These are phyloP conservation scores for Fragum fragum DNA, from an alignment of 2,888 invertebrate species.

Conservation along the genomic window DNA sequence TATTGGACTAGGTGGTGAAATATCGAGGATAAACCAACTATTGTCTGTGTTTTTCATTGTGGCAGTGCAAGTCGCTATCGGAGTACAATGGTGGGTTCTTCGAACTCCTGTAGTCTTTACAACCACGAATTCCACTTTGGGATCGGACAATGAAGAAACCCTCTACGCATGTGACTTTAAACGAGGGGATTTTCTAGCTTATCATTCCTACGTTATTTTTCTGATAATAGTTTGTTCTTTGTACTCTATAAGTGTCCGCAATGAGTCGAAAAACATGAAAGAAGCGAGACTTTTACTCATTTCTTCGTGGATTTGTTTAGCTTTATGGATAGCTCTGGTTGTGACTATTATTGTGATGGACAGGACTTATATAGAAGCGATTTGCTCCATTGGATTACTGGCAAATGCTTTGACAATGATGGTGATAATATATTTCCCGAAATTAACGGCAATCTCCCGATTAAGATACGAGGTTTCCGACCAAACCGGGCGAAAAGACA, in stretches of 20 bases:
- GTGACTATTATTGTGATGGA: slow-evolving; percentile 89
- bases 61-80: slow-evolving; percentile 89
- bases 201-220: slow-evolving; percentile 93
- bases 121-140: slow-evolving; percentile 54
- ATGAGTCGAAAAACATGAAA: slow-evolving; percentile 96
- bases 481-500: slow-evolving; percentile 64
- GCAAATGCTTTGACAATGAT: slow-evolving; percentile 94
- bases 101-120: slow-evolving; percentile 71
- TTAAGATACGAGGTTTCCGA: slow-evolving; percentile 78
- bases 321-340: slow-evolving; percentile 89
- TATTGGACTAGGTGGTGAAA: slow-evolving; percentile 94
- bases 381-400: slow-evolving; percentile 95
- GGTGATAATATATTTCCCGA: slow-evolving; percentile 96
- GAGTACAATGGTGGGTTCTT: slow-evolving; percentile 85
- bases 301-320: slow-evolving; percentile 94
- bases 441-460: slow-evolving; percentile 88
- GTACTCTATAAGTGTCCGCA: slow-evolving; percentile 93
- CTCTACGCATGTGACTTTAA: slow-evolving; percentile 77
- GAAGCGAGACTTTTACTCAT: slow-evolving; percentile 96
- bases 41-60: slow-evolving; percentile 95
- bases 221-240: slow-evolving; percentile 94
- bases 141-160: slow-evolving; percentile 26
- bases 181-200: slow-evolving; percentile 88
- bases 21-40: slow-evolving; percentile 91
- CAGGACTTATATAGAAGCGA: slow-evolving; percentile 87